Percentiles rank a stretch among this genome's conserved stretches.
Evolutionary conservation across 2,113 vertebrate genomes (phyloP).

Genomic region (Mesocricetus auratus): DNA sequence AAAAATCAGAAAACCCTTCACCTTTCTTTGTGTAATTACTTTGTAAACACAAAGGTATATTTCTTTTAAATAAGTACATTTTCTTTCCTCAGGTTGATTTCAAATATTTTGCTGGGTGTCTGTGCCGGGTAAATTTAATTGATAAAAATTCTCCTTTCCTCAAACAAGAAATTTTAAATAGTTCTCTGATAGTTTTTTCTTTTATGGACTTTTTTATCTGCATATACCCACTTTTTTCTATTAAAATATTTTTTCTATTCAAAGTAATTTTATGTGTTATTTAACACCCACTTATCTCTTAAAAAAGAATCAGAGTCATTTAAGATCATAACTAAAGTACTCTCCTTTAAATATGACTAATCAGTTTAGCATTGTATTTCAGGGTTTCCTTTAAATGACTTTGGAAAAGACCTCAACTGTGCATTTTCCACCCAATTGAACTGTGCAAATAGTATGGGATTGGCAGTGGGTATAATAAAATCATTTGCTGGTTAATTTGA

Average conservation of each 20-base stretch:
- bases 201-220: constrained; percentile 65
- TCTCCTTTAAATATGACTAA: constrained; percentile 75
- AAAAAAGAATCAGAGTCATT: constrained; percentile 74
- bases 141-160: not conserved
- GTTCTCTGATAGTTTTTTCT: constrained; percentile 45
- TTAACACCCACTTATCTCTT: constrained; percentile 76
- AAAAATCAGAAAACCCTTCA: not conserved
- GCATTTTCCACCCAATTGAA: constrained; percentile 54
- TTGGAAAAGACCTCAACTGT: constrained; percentile 63
- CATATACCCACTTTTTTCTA: constrained; percentile 52
- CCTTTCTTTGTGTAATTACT: not conserved
- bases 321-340: constrained; percentile 52
- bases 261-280: constrained; percentile 66
- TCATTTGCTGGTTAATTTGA: constrained; percentile 70
- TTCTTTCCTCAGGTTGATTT: not conserved
- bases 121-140: constrained; percentile 34
- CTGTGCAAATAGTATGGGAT: constrained; percentile 27
- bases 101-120: constrained; percentile 10
- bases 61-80: constrained; percentile 37
- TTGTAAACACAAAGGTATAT: constrained; percentile 1
- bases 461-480: constrained; percentile 65
- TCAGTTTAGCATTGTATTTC: constrained; percentile 69
- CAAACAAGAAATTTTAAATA: constrained; percentile 7
- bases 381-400: constrained; percentile 67
- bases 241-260: constrained; percentile 73